A percentile compares a stretch with the other conserved stretches of the same genome.
Conservation (phyloP, 2,888 invertebrate genomes). For the Tenthredo livida region DNA sequence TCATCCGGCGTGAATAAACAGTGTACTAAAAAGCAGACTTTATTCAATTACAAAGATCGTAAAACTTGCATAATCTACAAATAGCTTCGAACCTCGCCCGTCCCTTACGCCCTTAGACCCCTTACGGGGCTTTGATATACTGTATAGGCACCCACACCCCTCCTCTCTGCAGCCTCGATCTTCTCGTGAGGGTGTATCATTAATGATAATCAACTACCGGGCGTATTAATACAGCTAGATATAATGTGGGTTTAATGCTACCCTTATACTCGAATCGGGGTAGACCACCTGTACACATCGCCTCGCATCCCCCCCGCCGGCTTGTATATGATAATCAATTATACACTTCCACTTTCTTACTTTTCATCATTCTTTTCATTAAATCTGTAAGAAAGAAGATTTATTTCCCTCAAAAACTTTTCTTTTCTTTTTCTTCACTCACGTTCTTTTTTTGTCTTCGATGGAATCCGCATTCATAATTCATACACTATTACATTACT, state of each 20-base stretch:
- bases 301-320: not conserved
- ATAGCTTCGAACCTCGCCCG: conserved; percentile 54
- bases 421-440: too few relatives aligned
- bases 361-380: not conserved
- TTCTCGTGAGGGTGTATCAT: conserved; percentile 54
- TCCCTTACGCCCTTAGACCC: not conserved
- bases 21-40: conserved; percentile 51
- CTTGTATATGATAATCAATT: not conserved
- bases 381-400: too few relatives aligned
- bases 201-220: conserved; percentile 61
- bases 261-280: conserved; percentile 43
- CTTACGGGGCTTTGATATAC: conserved; percentile 45
- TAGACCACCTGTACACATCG: conserved; percentile 43
- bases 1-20: conserved; percentile 36
- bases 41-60: conserved; percentile 58
- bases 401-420: too few relatives aligned
- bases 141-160: conserved; percentile 4
- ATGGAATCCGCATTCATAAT: too few relatives aligned
- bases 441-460: too few relatives aligned
- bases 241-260: conserved; percentile 46
- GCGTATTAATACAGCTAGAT: conserved; percentile 58
- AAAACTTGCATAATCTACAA: conserved; percentile 69
- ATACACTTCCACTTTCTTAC: not conserved
- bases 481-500: not conserved
- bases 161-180: not conserved